A percentile compares a stretch with the other conserved stretches of the same genome.
Conservation (phyloP, 35 echinoderm and acorn worm genomes). For the Apostichopus californicus region DNA sequence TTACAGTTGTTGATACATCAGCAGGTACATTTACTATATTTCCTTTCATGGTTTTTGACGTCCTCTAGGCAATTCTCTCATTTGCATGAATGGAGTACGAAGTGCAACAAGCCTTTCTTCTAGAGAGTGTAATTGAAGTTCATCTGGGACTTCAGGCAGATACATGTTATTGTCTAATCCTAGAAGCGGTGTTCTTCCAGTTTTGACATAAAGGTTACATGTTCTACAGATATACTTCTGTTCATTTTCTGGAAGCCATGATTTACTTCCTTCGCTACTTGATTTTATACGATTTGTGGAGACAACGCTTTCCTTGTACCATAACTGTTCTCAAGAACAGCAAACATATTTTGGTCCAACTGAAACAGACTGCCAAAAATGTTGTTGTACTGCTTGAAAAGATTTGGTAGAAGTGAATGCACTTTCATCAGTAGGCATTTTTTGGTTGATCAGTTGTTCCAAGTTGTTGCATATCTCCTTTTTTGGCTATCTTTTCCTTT, state of each 20-base stretch:
- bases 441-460: conserved; percentile 31
- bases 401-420: conserved; percentile 13
- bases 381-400: conserved; percentile 14
- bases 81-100: conserved; percentile 64
- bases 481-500: no score
- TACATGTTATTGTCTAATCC: conserved; percentile 24
- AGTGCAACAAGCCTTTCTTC: conserved; percentile 58
- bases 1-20: conserved; percentile 51
- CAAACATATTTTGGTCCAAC: conserved; percentile 44
- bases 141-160: not conserved
- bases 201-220: conserved; percentile 13
- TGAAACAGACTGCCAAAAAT: conserved; percentile 34
- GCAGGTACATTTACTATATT: conserved; percentile 59
- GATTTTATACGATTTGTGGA: not conserved
- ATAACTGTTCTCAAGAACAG: conserved; percentile 49
- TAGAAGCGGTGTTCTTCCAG: not conserved
- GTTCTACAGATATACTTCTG: conserved; percentile 25
- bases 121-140: conserved; percentile 33
- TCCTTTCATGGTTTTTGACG: conserved; percentile 49
- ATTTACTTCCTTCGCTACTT: not conserved
- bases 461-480: not conserved
- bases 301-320: conserved; percentile 52
- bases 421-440: not conserved
- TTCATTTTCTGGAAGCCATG: not conserved
- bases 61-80: conserved; percentile 59